Evolutionary conservation across 2,888 invertebrate species (phyloP).

Genomic region (Chromoteleia sp.): DNA sequence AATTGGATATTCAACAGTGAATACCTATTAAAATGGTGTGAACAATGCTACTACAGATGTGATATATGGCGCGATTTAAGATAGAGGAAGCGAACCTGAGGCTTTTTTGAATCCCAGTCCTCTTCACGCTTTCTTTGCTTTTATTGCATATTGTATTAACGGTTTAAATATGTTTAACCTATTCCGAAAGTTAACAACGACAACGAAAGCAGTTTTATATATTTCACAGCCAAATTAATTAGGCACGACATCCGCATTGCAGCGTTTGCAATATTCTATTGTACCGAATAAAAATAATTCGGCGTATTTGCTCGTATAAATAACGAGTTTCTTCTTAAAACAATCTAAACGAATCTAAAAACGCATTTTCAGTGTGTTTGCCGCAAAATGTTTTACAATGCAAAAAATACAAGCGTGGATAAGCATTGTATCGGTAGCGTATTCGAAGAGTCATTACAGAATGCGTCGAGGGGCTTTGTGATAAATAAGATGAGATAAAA

Average conservation of each 20-base stretch:
- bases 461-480: conserved; percentile 40
- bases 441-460: conserved; percentile 52
- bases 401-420: conserved; percentile 5
- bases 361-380: too few relatives aligned
- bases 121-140: conserved; percentile 15
- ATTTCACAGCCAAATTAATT: too few relatives aligned
- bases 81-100: conserved; percentile 72
- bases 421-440: conserved; percentile 27
- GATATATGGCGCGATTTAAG: conserved; percentile 83
- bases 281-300: too few relatives aligned
- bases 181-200: not conserved
- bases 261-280: too few relatives aligned
- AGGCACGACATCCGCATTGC: too few relatives aligned
- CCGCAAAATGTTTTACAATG: conserved; percentile 17
- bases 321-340: too few relatives aligned
- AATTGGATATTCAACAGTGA: conserved; percentile 77
- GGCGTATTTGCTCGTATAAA: too few relatives aligned
- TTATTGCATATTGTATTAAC: conserved; percentile 22
- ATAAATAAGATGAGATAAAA: conserved; percentile 62
- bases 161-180: conserved; percentile 2
- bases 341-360: too few relatives aligned
- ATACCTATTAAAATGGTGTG: conserved; percentile 83
- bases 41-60: conserved; percentile 79
- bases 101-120: conserved; percentile 14
- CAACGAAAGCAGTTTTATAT: too few relatives aligned